phyloP scores from a whole-genome alignment of 1,140 invertebrate species.

The Saxidomus purpurata region DNA sequence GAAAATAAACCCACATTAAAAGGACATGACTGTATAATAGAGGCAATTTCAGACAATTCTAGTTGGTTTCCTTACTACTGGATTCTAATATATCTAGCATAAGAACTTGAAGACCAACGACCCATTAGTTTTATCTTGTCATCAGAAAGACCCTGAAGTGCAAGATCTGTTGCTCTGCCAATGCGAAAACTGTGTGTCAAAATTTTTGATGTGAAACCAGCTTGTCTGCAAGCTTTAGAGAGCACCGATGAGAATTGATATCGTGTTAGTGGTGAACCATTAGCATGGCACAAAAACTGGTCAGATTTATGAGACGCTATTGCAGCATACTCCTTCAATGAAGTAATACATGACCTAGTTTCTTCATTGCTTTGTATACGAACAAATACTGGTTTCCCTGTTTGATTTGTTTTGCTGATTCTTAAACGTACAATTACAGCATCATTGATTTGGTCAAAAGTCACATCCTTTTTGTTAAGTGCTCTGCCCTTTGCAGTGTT shows the following conservation, averaged over 20 bases:
- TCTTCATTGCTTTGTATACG: not conserved
- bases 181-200: conserved; percentile 27
- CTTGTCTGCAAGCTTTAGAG: not conserved
- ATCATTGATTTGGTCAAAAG: too few relatives aligned
- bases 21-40: too few relatives aligned
- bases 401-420: conserved; percentile 27
- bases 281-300: too few relatives aligned
- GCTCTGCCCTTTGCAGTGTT: not conserved
- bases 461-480: not conserved
- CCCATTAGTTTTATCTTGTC: not conserved
- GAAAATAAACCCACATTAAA: not conserved
- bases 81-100: not conserved
- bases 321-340: too few relatives aligned
- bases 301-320: too few relatives aligned
- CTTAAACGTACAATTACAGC: not conserved
- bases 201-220: not conserved
- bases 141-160: not conserved
- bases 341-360: too few relatives aligned
- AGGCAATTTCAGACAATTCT: not conserved
- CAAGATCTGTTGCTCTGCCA: conserved; percentile 25
- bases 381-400: too few relatives aligned
- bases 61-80: not conserved
- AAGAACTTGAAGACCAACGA: not conserved
- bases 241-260: not conserved
- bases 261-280: too few relatives aligned